phyloP scores from a whole-genome alignment of 1,140 invertebrate species.

The Metopolophium dirhodum region DNA sequence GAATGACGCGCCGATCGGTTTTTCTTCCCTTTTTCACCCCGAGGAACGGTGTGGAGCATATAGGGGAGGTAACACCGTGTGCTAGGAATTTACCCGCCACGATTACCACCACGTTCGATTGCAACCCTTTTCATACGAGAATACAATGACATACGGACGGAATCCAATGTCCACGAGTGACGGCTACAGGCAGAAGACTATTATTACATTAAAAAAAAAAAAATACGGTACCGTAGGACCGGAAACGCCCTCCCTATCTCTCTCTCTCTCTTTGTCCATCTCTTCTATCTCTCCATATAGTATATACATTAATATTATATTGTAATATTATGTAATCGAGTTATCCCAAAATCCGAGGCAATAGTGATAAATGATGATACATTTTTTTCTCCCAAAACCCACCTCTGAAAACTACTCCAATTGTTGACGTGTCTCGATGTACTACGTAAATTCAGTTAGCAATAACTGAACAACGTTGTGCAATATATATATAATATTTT shows the following conservation, averaged over 20 bases:
- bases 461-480: background rate
- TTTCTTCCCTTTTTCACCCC: background rate
- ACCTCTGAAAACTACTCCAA: background rate
- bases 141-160: background rate
- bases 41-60: background rate
- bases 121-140: background rate
- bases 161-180: background rate
- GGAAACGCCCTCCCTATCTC: background rate
- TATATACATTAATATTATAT: background rate
- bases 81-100: background rate
- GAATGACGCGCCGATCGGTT: background rate
- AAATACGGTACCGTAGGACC: background rate
- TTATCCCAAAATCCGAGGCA: background rate
- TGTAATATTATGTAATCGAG: background rate
- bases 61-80: background rate
- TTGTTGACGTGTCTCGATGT: background rate
- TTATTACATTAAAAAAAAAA: conserved; percentile 1
- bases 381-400: background rate
- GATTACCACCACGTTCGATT: background rate
- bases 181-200: background rate
- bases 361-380: background rate
- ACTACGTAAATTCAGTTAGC: background rate
- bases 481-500: background rate
- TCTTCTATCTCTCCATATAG: background rate
- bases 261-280: background rate